Percentiles rank a stretch among this genome's conserved stretches.
Conservation (phyloP, 2,888 invertebrate genomes). For the Alcis repandata region DNA sequence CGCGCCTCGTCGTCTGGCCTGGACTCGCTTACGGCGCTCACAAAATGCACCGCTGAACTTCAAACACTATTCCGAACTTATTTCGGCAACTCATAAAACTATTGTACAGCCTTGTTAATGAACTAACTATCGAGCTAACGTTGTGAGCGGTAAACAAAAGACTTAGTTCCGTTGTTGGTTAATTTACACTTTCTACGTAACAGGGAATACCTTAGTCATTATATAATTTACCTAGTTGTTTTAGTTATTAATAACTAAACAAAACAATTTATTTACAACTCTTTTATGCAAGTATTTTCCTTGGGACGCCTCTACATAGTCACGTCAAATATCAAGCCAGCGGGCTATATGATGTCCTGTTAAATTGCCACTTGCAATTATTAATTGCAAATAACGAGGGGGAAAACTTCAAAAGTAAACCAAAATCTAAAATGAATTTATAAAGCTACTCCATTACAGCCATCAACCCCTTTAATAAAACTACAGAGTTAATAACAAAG, state of each 20-base stretch:
- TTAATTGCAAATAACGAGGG: slow-evolving; percentile 12
- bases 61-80: slow-evolving; percentile 78
- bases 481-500: slow-evolving; percentile 75
- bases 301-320: neutral
- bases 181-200: neutral
- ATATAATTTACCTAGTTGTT: neutral
- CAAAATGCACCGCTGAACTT: slow-evolving; percentile 82
- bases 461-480: slow-evolving; percentile 69
- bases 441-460: slow-evolving; percentile 67
- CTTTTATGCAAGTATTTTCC: neutral
- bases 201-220: neutral
- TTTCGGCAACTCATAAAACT: slow-evolving; percentile 83
- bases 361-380: neutral
- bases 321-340: neutral
- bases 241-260: neutral
- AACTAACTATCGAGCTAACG: slow-evolving; percentile 49
- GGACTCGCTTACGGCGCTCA: slow-evolving; percentile 59
- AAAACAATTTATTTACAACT: neutral
- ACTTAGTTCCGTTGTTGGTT: slow-evolving; percentile 1
- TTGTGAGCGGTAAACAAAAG: slow-evolving; percentile 8
- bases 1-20: slow-evolving; percentile 51
- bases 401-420: slow-evolving; percentile 26
- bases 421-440: slow-evolving; percentile 46
- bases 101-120: slow-evolving; percentile 69
- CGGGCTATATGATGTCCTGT: neutral